A percentile compares a stretch with the other conserved stretches of the same genome.
Conservation (phyloP, 2,113 vertebrate genomes). For the Herpetotheres cachinnans region DNA sequence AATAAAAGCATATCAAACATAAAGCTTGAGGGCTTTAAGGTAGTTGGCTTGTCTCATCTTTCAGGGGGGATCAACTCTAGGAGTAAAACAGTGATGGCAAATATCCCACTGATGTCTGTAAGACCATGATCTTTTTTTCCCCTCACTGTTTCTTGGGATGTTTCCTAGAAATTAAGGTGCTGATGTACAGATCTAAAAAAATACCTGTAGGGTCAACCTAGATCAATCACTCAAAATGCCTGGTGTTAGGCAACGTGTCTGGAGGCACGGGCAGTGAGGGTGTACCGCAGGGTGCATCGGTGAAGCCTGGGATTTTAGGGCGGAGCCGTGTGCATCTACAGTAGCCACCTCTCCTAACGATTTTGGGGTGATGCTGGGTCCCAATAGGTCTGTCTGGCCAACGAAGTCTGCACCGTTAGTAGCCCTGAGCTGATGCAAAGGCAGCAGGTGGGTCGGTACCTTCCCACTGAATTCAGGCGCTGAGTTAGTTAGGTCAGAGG, state of each 20-base stretch:
- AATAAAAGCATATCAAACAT: background rate
- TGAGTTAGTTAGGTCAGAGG: background rate
- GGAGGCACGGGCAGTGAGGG: rapidly evolving
- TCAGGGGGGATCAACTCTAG: background rate
- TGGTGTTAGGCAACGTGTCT: background rate
- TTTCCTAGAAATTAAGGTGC: background rate
- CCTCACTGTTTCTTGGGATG: background rate
- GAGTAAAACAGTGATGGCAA: background rate
- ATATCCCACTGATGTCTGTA: background rate
- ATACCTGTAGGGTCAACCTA: background rate
- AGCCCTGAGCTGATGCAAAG: background rate
- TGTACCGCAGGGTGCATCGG: no score
- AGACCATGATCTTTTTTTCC: background rate
- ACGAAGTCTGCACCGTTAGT: background rate
- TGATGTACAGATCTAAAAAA: background rate
- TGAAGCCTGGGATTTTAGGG: background rate
- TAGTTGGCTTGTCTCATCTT: background rate
- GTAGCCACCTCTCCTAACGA: background rate
- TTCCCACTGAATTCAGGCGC: background rate
- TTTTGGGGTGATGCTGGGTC: background rate
- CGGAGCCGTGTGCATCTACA: background rate
- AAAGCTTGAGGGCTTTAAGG: background rate
- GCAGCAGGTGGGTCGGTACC: background rate
- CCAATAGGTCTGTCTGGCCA: background rate
- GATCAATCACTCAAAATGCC: background rate